Base-by-base conservation (phyloP, 2,888 invertebrate genomes). In the Geotrupes spiniger region DNA sequence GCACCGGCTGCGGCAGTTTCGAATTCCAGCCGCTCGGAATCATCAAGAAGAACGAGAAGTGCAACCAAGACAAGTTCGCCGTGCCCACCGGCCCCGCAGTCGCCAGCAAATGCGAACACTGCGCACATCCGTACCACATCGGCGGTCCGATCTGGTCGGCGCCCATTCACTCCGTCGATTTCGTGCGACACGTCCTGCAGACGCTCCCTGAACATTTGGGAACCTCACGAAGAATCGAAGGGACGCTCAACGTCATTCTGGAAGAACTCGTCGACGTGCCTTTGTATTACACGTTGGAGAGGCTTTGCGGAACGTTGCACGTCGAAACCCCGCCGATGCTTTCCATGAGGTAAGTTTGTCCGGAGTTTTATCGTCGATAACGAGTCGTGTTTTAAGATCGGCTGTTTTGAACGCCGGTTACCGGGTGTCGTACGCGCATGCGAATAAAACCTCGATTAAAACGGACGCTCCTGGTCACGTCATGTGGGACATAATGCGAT, bases 111-210 rank as follows among this genome's bases (percentile, higher is more conserved):
- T 97, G 96, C 69, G 77, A 77, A 16, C 83, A 91, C 66, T 96
- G 96, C 67, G 79, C 80, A 1, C 82, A 84, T 60, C 79, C 77
- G 43, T 85, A 88, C 71, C 86, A 88, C 66, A 85, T 91, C 57
- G 93, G 92, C 6, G 99, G 99, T 1, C 99, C 99, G 0, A 85
- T 99, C 57, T 99, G 97, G 95, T 81, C 87, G 0, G 91, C 83
- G 0, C 85, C 88, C 0, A 80, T 99, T 29, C 95, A 98, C 71
- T 82, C 90, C 59, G 74, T 76, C 36, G 69, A 75, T 0, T 99
- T 99, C 73, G 85, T 97, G 0, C 64, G 76, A 1, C 74, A 81
- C 33, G 77, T 96, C 4, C 66, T 92, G 0, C 53, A 63, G 0
- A 64, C 71, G 11, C 66, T 73, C 36, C 70, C 76, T 0, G 60